A percentile compares a stretch with the other conserved stretches of the same genome.
These are phyloP conservation scores for Himalopsyche japonica DNA, from an alignment of 2,888 invertebrate species.

Conservation along the genomic window DNA sequence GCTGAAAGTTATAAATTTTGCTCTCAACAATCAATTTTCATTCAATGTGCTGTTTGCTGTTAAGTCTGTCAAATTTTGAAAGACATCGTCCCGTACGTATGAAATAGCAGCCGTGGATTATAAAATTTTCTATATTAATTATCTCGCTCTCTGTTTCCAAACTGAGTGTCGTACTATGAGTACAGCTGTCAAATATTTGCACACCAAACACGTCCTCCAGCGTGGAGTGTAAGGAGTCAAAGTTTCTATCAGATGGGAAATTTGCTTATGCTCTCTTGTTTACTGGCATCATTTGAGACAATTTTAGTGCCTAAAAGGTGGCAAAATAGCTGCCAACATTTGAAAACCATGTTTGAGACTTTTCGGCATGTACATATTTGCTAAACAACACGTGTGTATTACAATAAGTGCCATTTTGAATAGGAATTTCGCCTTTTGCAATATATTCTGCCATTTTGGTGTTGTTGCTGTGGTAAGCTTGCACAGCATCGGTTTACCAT, in stretches of 20 bases:
- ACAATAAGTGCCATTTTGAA: neutral
- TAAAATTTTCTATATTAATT: neutral
- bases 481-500: too few relatives aligned
- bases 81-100: neutral
- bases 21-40: too few relatives aligned
- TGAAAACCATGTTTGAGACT: neutral
- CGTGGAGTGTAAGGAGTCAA: neutral
- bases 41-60: too few relatives aligned
- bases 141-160: neutral
- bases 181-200: neutral
- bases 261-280: constrained; percentile 8
- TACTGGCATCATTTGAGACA: constrained; percentile 4
- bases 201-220: neutral
- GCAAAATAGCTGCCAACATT: neutral
- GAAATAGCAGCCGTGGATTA: neutral
- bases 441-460: too few relatives aligned
- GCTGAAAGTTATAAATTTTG: too few relatives aligned
- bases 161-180: neutral
- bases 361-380: neutral
- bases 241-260: constrained; percentile 2
- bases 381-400: neutral
- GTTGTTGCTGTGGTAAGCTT: too few relatives aligned
- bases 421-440: neutral
- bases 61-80: neutral
- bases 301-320: neutral